Conservation (phyloP, 2,113 vertebrate species). For the Cephalopholis sonnerati region DNA sequence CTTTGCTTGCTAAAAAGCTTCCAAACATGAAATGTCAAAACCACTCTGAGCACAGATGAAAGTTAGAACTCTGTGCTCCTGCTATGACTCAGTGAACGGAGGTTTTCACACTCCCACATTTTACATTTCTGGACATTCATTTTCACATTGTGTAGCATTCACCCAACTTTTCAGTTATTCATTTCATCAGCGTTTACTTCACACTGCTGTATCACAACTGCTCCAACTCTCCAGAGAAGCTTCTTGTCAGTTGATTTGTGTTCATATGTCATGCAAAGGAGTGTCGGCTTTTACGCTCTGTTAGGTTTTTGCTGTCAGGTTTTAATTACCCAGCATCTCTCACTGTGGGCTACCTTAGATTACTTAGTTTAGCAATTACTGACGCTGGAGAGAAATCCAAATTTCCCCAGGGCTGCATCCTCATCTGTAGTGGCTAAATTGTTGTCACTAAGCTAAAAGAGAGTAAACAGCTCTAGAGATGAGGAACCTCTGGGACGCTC, state of each 20-base stretch:
- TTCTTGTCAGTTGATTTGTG: conserved; percentile 32
- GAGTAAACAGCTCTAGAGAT: conserved; percentile 34
- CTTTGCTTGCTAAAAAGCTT: neutral
- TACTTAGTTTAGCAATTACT: conserved; percentile 29
- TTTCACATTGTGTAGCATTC: neutral
- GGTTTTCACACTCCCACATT: neutral
- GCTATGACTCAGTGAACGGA: neutral
- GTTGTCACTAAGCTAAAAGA: conserved; percentile 41
- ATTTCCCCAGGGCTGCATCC: conserved; percentile 47
- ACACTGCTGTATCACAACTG: neutral
- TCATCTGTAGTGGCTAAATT: conserved; percentile 35
- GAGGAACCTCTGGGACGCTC: conserved; percentile 23
- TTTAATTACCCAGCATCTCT: conserved; percentile 44
- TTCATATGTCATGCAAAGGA: conserved; percentile 17
- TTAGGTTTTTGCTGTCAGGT: neutral
- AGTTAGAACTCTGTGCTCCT: neutral
- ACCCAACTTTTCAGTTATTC: neutral
- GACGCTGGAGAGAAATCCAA: conserved; percentile 16
- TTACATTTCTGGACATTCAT: neutral
- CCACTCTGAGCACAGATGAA: neutral
- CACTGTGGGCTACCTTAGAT: conserved; percentile 31
- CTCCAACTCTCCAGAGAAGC: neutral
- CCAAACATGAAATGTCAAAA: neutral
- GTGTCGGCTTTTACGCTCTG: conserved; percentile 9
- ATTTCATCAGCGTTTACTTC: neutral